Evolutionary conservation across 2,797 vertebrate species (phyloP).

Genomic region (Pangasius mekongensis): DNA sequence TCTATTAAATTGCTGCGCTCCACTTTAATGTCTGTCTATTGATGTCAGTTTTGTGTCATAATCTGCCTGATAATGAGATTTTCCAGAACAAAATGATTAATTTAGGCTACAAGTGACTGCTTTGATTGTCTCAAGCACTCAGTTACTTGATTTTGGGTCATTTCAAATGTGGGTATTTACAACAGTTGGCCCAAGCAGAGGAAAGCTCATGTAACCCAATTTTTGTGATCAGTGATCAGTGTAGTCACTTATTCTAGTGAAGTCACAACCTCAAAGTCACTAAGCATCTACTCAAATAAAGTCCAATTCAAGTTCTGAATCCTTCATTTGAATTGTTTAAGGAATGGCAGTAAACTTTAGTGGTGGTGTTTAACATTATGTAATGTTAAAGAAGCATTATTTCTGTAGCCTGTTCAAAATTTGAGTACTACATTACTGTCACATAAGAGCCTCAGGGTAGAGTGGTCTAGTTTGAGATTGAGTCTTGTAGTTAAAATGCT

Average conservation of each 20-base stretch:
- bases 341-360: neutral
- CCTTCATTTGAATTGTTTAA: neutral
- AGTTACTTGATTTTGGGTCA: neutral
- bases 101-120: neutral
- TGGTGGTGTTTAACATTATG: neutral
- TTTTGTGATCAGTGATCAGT: neutral
- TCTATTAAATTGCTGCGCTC: neutral
- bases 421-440: neutral
- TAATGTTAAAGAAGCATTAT: neutral
- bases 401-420: neutral
- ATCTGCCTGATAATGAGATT: constrained; percentile 1
- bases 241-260: neutral
- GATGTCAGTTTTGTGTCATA: neutral
- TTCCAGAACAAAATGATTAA: neutral
- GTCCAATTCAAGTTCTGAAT: neutral
- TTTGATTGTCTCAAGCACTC: constrained; percentile 17
- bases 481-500: neutral
- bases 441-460: neutral
- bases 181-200: neutral
- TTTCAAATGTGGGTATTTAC: constrained; percentile 4
- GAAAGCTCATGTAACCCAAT: neutral
- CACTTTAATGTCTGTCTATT: constrained; percentile 7
- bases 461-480: too few species aligned
- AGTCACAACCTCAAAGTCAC: neutral
- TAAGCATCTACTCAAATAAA: neutral